These are phyloP conservation scores for Corbicula japonica DNA, from an alignment of 2,888 invertebrate species.

Conservation along the genomic window DNA sequence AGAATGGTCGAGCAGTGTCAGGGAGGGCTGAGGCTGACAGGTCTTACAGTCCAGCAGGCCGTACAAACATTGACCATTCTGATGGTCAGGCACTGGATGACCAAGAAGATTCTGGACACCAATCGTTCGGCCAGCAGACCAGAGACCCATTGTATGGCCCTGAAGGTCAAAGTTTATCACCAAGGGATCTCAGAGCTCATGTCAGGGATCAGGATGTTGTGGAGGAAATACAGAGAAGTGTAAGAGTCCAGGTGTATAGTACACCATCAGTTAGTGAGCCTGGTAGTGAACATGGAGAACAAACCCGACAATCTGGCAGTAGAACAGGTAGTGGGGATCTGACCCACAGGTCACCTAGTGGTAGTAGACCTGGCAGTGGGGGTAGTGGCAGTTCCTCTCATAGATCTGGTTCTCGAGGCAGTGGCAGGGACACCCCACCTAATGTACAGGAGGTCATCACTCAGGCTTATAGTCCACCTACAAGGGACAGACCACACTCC, in stretches of 20 bases:
- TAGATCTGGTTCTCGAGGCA: slow-evolving; percentile 8
- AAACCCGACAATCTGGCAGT: background rate
- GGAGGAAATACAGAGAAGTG: slow-evolving; percentile 26
- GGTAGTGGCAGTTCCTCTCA: too few relatives aligned
- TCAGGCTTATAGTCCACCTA: slow-evolving; percentile 27
- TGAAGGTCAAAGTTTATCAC: slow-evolving; percentile 51
- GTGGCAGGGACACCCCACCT: slow-evolving; percentile 4
- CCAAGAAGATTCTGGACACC: slow-evolving; percentile 53
- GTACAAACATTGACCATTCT: background rate
- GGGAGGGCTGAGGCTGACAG: too few relatives aligned
- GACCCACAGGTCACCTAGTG: background rate
- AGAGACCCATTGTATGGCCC: slow-evolving; percentile 31
- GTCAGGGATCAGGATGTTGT: slow-evolving; percentile 6
- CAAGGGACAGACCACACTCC: slow-evolving; percentile 25
- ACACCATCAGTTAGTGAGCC: background rate
- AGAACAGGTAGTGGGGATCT: slow-evolving; percentile 3
- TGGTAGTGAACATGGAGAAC: background rate
- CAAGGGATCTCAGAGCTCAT: slow-evolving; percentile 40
- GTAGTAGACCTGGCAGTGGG: background rate
- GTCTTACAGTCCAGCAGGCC: background rate
- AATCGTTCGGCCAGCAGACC: slow-evolving; percentile 38
- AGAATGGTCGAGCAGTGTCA: slow-evolving; percentile 38
- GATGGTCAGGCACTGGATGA: slow-evolving; percentile 3
- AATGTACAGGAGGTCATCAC: slow-evolving; percentile 1
- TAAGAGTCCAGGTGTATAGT: background rate